Evolutionary conservation across 2,113 vertebrate species (phyloP).

Genomic region (Orcinus orca): DNA sequence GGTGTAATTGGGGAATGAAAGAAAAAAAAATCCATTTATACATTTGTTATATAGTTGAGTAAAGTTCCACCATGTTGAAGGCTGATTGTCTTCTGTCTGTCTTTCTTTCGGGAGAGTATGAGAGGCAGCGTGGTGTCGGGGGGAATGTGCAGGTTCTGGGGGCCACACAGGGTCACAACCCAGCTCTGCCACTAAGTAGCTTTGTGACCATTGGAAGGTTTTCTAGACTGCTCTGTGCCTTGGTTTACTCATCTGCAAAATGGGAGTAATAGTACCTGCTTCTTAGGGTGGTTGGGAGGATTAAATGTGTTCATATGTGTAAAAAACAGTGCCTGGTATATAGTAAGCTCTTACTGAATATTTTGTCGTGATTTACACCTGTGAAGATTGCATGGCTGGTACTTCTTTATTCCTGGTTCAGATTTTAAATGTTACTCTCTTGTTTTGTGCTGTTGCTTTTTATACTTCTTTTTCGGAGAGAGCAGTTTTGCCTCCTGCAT

Average conservation of each 20-base stretch:
- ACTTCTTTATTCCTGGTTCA: too few relatives aligned
- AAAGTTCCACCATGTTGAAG: neutral
- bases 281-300: neutral
- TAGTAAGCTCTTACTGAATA: neutral
- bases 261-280: neutral
- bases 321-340: neutral
- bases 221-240: neutral
- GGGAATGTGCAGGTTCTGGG: neutral
- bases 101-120: too few relatives aligned
- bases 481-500: neutral
- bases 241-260: neutral
- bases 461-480: neutral
- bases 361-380: neutral
- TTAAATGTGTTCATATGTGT: neutral
- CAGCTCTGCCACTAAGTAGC: neutral
- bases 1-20: neutral
- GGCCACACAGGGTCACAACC: neutral
- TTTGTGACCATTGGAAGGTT: neutral
- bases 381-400: too few relatives aligned
- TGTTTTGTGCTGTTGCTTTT: neutral
- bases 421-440: too few relatives aligned
- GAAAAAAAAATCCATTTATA: neutral
- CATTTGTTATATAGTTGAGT: neutral
- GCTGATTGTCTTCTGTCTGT: neutral
- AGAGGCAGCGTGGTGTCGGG: too few relatives aligned